Percentiles rank a stretch among this genome's conserved stretches.
phyloP scores from a whole-genome alignment of 2,888 invertebrate species.

The Hermaeophaga mercurialis region DNA sequence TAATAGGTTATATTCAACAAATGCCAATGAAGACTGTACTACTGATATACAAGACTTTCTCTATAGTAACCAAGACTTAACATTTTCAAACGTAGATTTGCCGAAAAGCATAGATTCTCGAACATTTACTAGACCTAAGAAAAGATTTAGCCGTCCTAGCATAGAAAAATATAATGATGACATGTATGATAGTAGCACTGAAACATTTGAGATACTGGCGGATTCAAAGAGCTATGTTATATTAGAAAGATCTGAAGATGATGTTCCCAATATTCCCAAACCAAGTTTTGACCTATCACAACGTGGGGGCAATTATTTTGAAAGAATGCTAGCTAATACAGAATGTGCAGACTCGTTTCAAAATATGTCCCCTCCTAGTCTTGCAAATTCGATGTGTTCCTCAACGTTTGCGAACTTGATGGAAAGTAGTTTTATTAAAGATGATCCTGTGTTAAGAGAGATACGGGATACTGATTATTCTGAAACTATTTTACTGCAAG shows the following conservation, averaged over 20 bases:
- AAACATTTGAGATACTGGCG: slow-evolving; percentile 12
- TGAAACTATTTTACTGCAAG: slow-evolving; percentile 49
- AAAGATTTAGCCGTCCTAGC: slow-evolving; percentile 63
- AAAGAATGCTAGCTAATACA: slow-evolving; percentile 53
- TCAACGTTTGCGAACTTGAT: slow-evolving; percentile 57
- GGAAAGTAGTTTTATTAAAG: slow-evolving; percentile 56
- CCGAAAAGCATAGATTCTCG: slow-evolving; percentile 67
- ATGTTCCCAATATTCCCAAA: slow-evolving; percentile 44
- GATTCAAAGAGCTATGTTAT: slow-evolving; percentile 25
- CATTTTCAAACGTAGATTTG: slow-evolving; percentile 5
- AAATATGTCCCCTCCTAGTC: slow-evolving; percentile 63
- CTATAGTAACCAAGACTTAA: slow-evolving; percentile 14
- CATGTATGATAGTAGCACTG: slow-evolving; percentile 38
- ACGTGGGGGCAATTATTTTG: slow-evolving; percentile 52
- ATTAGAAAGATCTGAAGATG: slow-evolving; percentile 31
- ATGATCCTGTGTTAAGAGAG: slow-evolving; percentile 55
- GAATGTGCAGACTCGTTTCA: slow-evolving; percentile 60
- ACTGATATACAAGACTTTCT: slow-evolving; percentile 35
- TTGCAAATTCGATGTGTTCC: slow-evolving; percentile 63
- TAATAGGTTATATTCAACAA: slow-evolving; percentile 12
- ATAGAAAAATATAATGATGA: slow-evolving; percentile 60
- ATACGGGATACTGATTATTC: slow-evolving; percentile 55
- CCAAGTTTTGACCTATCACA: slow-evolving; percentile 52
- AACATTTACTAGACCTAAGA: slow-evolving; percentile 73
- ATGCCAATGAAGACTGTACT: slow-evolving; percentile 18